Evolutionary conservation across 2,888 invertebrate species (phyloP).

Genomic region (Leucoma salicis): DNA sequence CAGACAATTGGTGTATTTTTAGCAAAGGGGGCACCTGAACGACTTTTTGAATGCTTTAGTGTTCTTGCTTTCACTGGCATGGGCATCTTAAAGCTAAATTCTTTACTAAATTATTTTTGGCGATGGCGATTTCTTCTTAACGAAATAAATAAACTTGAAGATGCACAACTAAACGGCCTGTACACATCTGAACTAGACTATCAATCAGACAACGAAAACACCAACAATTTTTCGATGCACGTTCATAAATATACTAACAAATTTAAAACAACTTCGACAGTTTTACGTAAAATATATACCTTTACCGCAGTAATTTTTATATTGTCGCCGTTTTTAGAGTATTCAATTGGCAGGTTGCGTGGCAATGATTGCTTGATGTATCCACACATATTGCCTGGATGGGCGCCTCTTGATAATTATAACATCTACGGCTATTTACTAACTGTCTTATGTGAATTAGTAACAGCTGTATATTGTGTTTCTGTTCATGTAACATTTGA

Average conservation of each 20-base stretch:
- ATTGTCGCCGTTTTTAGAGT: conserved; percentile 57
- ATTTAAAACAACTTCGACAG: conserved; percentile 35
- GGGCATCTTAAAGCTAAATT: conserved; percentile 54
- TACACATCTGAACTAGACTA: conserved; percentile 34
- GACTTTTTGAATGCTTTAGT: conserved; percentile 58
- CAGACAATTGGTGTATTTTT: conserved; percentile 45
- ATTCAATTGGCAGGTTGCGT: conserved; percentile 28
- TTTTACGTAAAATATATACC: conserved; percentile 48
- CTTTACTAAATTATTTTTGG: conserved; percentile 35
- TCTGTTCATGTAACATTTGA: conserved; percentile 58
- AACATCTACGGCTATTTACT: conserved; percentile 42
- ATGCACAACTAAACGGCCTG: conserved; percentile 28
- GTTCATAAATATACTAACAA: conserved; percentile 45
- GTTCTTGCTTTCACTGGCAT: conserved; percentile 56
- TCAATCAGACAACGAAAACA: conserved; percentile 30
- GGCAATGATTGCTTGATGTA: conserved; percentile 24
- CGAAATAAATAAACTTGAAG: conserved; percentile 44
- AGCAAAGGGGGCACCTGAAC: conserved; percentile 43
- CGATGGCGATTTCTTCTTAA: conserved; percentile 47
- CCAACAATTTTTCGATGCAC: conserved; percentile 19
- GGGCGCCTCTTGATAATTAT: conserved; percentile 48
- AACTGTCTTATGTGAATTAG: conserved; percentile 43
- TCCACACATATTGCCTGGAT: conserved; percentile 60
- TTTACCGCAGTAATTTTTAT: conserved; percentile 50
- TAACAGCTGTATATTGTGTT: conserved; percentile 54